Base-by-base conservation (phyloP, 2,888 invertebrate species). In the Stenurella melanura region DNA sequence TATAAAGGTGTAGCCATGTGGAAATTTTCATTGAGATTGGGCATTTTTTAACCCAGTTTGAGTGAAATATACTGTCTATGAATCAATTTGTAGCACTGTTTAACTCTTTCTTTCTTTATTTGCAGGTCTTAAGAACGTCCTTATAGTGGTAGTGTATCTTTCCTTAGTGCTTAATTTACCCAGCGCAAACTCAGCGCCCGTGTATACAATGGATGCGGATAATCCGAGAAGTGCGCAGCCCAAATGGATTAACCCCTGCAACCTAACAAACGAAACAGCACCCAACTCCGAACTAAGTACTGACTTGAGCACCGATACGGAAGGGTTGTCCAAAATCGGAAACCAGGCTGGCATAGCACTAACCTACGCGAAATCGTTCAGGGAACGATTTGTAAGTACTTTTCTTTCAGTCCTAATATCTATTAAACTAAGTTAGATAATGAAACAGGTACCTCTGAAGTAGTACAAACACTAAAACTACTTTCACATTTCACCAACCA, bases 171-270 rank as follows among this genome's bases (percentile, higher is more conserved):
- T 89, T 73, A 84, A 7, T 12, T 7, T 89, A 72, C 88, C 90
- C 56, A 85, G 84, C 63, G 85, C 87, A 68, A 84, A 85, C 83
- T 86, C 90, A 68, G 89, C 89, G 63, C 90, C 90, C 6, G n/a
- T 19, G 34, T 82, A 75, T 60, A 78, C 77, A 71, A 74, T 76
- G 83, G 42, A 67, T 12, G 54, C 56, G 12, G 7, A 7, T 5
- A 34, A 7, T 9, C 30, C 30, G 7, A 34, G 30, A 34, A 34
- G 30, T 15, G n/a, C 12, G 6, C 34, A 42, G 19, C 90, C 90
- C 56, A 90, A 90, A 79, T 92, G 92, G 92, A 87, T 90, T 78
- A 90, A 91, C 82, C 92, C 92, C 1, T 92, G 91, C 83, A 90
- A 90, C n/a, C 69, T 61, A 7, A 38, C 64, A 4, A 12, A 78